Evolutionary conservation across 1,140 invertebrate species (phyloP).

Genomic region (Paraescarpia echinospica): DNA sequence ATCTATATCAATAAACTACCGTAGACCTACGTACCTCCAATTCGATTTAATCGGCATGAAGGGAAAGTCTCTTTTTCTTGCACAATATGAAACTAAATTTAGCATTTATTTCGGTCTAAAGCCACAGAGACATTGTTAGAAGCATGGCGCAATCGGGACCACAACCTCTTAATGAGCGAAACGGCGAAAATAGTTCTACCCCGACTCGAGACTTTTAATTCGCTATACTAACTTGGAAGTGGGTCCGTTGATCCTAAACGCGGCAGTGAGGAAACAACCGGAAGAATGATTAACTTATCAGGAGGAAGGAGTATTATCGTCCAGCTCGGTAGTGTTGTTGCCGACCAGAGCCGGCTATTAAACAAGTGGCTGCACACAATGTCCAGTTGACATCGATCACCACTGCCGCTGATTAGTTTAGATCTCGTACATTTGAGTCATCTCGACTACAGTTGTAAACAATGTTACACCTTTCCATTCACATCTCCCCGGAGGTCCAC

Average conservation of each 20-base stretch:
- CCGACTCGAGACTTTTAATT: background rate
- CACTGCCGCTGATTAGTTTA: too few species aligned
- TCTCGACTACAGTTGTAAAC: background rate
- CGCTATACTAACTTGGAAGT: background rate
- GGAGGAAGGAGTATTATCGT: background rate
- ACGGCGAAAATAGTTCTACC: background rate
- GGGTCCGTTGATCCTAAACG: background rate
- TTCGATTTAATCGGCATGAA: too few species aligned
- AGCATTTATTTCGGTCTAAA: too few species aligned
- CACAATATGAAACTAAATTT: too few species aligned
- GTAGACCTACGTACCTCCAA: too few species aligned
- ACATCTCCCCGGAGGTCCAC: background rate
- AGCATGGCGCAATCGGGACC: too few species aligned
- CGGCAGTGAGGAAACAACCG: background rate
- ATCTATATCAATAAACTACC: too few species aligned
- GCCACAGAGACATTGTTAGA: too few species aligned
- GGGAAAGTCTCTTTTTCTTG: too few species aligned
- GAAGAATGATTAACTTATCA: background rate
- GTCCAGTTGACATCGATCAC: too few species aligned
- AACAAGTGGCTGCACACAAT: too few species aligned
- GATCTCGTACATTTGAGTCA: too few species aligned
- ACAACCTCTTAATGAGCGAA: background rate
- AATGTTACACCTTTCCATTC: background rate
- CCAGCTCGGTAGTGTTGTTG: background rate
- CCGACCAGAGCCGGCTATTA: background rate